Conservation (phyloP, 2,113 vertebrate genomes). For the Puntigrus tetrazona region DNA sequence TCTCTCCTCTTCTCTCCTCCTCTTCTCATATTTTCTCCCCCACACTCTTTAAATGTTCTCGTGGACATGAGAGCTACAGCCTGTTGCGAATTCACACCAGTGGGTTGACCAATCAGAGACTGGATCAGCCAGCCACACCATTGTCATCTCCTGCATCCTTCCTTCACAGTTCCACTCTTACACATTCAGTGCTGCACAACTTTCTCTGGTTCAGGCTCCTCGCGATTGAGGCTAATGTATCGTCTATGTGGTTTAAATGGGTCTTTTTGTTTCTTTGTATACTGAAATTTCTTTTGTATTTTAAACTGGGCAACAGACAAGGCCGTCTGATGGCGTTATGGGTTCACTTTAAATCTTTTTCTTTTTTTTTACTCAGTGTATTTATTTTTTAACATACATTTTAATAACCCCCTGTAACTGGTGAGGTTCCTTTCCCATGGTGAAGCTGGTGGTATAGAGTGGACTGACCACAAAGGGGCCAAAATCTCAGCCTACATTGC, state of each 20-base stretch:
- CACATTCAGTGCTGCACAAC: conserved; percentile 23
- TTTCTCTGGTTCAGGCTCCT: conserved; percentile 16
- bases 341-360: not conserved
- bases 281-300: conserved; percentile 35
- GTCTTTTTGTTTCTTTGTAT: conserved; percentile 41
- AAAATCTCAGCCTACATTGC: conserved; percentile 30
- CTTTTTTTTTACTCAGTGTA: conserved; percentile 47
- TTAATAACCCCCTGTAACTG: conserved; percentile 45
- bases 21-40: conserved; percentile 25
- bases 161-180: conserved; percentile 11
- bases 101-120: conserved; percentile 32
- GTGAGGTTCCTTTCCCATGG: conserved; percentile 37
- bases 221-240: conserved; percentile 19
- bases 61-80: conserved; percentile 21
- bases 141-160: conserved; percentile 22
- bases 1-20: not conserved
- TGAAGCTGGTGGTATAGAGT: conserved; percentile 36
- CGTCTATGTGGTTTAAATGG: conserved; percentile 33
- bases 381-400: conserved; percentile 49
- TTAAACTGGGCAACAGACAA: conserved; percentile 24
- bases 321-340: conserved; percentile 20
- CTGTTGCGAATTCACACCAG: conserved; percentile 16
- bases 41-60: conserved; percentile 27
- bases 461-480: conserved; percentile 33
- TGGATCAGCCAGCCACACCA: conserved; percentile 42